phyloP scores from a whole-genome alignment of 2,888 invertebrate genomes.

The Punctoribates punctum region DNA sequence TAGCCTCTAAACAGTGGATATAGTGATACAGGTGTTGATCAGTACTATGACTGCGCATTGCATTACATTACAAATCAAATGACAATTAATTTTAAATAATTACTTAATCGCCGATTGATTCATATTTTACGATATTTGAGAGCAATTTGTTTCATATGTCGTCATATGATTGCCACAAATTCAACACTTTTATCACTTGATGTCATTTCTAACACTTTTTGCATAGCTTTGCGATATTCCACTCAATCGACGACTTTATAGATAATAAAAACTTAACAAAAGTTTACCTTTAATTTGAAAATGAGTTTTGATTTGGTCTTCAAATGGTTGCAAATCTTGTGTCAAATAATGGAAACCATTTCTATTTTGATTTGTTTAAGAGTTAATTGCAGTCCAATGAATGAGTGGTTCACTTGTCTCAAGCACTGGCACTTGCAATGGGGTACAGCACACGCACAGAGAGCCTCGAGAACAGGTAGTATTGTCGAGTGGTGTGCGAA shows the following conservation, averaged over 20 bases:
- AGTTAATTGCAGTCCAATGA: background rate
- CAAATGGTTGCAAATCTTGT: background rate
- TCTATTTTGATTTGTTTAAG: background rate
- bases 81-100: too few species aligned
- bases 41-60: background rate
- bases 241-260: too few species aligned
- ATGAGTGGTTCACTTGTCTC: background rate
- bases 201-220: too few species aligned
- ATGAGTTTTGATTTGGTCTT: too few species aligned
- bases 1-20: background rate
- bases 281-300: too few species aligned
- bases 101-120: too few species aligned
- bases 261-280: too few species aligned
- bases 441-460: too few species aligned
- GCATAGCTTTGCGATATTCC: too few species aligned
- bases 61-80: background rate
- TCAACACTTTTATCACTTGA: too few species aligned
- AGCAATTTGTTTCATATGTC: too few species aligned
- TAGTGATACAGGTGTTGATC: background rate
- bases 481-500: constrained; percentile 1
- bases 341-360: background rate
- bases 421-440: background rate
- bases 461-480: constrained; percentile 5
- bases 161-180: too few species aligned
- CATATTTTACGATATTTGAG: background rate